Conservation (phyloP, 1,140 invertebrate species). For the Caenorhabditis brenneri region DNA sequence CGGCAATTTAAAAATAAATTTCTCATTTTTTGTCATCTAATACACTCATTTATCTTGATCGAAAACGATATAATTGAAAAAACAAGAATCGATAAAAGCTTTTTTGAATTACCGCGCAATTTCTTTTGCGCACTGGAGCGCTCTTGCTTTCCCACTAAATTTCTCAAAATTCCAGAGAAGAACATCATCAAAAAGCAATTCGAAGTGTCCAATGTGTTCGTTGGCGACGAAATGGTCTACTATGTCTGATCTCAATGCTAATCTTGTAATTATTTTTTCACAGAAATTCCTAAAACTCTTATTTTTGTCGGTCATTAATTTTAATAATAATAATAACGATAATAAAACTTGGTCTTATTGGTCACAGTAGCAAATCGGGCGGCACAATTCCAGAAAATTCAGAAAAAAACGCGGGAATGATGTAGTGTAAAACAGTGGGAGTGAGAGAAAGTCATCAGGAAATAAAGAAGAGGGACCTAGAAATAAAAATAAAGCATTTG, state of each 20-base stretch:
- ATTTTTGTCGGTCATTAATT: no score
- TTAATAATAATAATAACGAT: no score
- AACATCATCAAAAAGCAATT: conserved; percentile 23
- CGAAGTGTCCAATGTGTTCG: conserved; percentile 31
- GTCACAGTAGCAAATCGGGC: no score
- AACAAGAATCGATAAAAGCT: no score
- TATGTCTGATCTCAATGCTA: background rate
- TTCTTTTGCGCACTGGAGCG: no score
- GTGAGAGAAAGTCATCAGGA: background rate
- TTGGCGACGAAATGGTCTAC: conserved; percentile 25
- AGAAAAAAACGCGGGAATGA: background rate
- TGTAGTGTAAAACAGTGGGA: background rate
- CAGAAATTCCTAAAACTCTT: background rate
- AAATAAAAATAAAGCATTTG: background rate
- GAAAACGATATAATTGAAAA: no score
- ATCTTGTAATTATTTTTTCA: background rate
- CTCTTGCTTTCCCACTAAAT: background rate
- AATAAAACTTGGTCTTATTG: background rate
- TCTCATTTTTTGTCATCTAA: no score
- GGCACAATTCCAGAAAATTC: no score
- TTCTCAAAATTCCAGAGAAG: background rate
- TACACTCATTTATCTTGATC: no score
- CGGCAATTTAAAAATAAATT: no score
- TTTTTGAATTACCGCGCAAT: no score
- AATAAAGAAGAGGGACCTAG: background rate